Conservation (phyloP, 2,888 invertebrate species). For the Nudaria mundana region DNA sequence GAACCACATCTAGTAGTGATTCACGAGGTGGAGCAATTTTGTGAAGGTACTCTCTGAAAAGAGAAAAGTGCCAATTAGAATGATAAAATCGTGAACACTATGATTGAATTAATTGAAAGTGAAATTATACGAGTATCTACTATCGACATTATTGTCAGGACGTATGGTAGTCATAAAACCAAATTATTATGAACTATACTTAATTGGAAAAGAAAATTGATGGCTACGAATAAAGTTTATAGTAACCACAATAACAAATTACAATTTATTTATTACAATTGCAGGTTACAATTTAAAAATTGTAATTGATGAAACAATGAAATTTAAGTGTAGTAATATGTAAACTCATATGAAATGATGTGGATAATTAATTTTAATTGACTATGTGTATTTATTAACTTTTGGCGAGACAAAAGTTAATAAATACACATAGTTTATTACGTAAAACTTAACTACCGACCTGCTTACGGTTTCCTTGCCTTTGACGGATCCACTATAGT, state of each 20-base stretch:
- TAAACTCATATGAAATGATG: too few species aligned
- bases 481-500: too few species aligned
- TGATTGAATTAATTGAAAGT: slow-evolving; percentile 52
- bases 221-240: not conserved
- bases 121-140: slow-evolving; percentile 41
- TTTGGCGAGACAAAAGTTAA: too few species aligned
- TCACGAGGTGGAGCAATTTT: slow-evolving; percentile 36
- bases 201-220: slow-evolving; percentile 3
- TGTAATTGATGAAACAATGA: slow-evolving; percentile 1
- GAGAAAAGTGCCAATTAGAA: slow-evolving; percentile 62
- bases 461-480: too few species aligned
- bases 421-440: too few species aligned
- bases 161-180: not conserved
- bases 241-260: slow-evolving; percentile 1
- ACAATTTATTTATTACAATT: not conserved
- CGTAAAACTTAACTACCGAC: too few species aligned
- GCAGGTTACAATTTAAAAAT: not conserved
- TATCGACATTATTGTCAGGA: not conserved
- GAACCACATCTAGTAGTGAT: slow-evolving; percentile 16
- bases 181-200: not conserved
- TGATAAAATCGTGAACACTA: slow-evolving; percentile 38
- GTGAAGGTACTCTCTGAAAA: slow-evolving; percentile 56
- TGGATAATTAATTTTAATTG: too few species aligned
- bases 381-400: too few species aligned
- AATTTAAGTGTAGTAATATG: not conserved